These are phyloP conservation scores for Caenorhabditis brenneri DNA, from an alignment of 1,140 invertebrate genomes.

Conservation along the genomic window DNA sequence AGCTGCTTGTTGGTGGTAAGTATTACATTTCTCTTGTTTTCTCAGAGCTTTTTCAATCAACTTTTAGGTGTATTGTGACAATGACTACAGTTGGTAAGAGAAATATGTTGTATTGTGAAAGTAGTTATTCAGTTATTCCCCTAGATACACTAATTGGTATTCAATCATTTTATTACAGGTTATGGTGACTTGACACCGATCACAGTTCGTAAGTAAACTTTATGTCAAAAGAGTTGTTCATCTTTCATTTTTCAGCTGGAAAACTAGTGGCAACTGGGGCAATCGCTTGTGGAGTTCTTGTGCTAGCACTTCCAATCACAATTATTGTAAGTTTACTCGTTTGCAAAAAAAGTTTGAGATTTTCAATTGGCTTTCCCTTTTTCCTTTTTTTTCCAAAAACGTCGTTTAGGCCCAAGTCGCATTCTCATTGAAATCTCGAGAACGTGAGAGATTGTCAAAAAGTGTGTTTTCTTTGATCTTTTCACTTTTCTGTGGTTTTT, in stretches of 20 bases:
- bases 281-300: slow-evolving; percentile 66
- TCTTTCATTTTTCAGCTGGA: slow-evolving; percentile 54
- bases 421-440: slow-evolving; percentile 54
- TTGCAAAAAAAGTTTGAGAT: neutral
- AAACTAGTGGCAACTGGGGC: slow-evolving; percentile 67
- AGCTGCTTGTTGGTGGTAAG: slow-evolving; percentile 69
- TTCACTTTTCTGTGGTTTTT: neutral
- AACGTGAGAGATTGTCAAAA: slow-evolving; percentile 42
- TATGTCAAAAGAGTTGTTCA: neutral
- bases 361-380: neutral
- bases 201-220: slow-evolving; percentile 55
- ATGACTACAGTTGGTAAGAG: slow-evolving; percentile 65
- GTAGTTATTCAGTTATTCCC: neutral
- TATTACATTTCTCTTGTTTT: neutral
- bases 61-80: slow-evolving; percentile 59
- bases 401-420: slow-evolving; percentile 60
- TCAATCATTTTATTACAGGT: slow-evolving; percentile 16
- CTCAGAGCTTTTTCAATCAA: neutral
- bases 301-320: slow-evolving; percentile 69
- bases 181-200: slow-evolving; percentile 57
- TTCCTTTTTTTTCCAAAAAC: neutral
- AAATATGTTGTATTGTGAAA: slow-evolving; percentile 28
- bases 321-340: slow-evolving; percentile 63
- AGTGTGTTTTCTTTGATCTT: neutral
- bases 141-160: no score